Conservation (phyloP, 2,113 vertebrate species). For the Gymnocephalus cernua region DNA sequence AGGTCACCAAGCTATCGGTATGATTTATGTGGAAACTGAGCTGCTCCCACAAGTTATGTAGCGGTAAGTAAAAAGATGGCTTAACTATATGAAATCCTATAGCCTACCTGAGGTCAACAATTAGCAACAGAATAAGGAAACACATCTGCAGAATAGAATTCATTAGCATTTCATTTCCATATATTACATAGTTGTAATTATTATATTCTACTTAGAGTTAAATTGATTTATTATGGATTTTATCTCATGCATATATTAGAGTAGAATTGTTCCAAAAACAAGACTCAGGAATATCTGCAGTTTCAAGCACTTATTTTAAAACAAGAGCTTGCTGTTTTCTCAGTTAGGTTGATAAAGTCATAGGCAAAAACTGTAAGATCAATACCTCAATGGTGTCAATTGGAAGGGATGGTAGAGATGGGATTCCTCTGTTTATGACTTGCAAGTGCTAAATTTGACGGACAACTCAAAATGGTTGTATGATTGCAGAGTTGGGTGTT, state of each 20-base stretch:
- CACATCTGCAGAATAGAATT: background rate
- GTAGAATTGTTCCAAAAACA: background rate
- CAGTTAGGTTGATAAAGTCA: no score
- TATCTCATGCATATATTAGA: background rate
- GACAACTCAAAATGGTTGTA: no score
- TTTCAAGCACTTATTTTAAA: background rate
- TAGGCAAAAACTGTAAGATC: no score
- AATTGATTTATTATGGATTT: background rate
- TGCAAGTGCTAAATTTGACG: no score
- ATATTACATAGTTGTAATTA: background rate
- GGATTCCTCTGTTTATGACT: no score
- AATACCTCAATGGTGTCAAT: no score
- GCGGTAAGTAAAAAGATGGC: slow-evolving; percentile 20
- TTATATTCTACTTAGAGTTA: background rate
- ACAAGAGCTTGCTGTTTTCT: background rate
- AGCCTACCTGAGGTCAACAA: slow-evolving; percentile 4
- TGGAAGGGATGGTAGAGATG: no score
- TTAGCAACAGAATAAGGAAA: background rate
- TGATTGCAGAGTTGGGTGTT: no score
- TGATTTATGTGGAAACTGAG: slow-evolving; percentile 24
- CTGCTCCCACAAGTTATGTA: background rate
- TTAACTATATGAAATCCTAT: background rate
- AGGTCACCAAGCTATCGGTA: slow-evolving; percentile 19
- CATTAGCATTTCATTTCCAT: slow-evolving; percentile 37
- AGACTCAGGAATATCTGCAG: background rate